phyloP scores from a whole-genome alignment of 1,140 invertebrate genomes.

The Sesamia nonagrioides region DNA sequence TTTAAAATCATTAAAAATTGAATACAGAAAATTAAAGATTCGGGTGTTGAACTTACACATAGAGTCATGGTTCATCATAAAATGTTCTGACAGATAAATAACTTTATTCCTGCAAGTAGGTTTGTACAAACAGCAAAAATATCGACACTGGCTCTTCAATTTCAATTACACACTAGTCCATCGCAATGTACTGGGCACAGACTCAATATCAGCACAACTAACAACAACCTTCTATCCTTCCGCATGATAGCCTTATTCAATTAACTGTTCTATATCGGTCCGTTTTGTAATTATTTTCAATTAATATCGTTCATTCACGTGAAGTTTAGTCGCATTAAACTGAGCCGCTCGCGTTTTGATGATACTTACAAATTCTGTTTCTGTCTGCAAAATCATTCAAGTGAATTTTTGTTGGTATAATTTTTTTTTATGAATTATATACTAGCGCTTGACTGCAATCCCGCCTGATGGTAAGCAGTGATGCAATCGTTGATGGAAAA shows the following conservation, averaged over 20 bases:
- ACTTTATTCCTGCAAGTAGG: no score
- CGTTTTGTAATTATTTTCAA: slow-evolving; percentile 49
- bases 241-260: not conserved
- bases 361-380: not conserved
- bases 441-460: no score
- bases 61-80: no score
- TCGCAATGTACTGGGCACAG: not conserved
- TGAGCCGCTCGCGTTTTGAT: slow-evolving; percentile 6
- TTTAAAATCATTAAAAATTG: no score
- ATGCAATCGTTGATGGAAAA: no score
- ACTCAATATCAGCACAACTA: not conserved
- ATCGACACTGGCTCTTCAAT: not conserved
- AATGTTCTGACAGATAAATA: no score
- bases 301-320: slow-evolving; percentile 39
- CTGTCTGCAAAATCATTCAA: not conserved
- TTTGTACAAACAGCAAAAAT: not conserved
- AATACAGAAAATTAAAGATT: no score
- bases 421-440: no score
- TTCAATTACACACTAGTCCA: not conserved
- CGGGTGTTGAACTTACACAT: no score
- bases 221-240: not conserved
- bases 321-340: slow-evolving; percentile 4
- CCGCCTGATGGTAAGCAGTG: no score
- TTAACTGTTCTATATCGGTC: slow-evolving; percentile 25
- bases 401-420: no score